Base-by-base conservation (phyloP, 2,113 vertebrate genomes). In the Nerophis lumbriciformis region DNA sequence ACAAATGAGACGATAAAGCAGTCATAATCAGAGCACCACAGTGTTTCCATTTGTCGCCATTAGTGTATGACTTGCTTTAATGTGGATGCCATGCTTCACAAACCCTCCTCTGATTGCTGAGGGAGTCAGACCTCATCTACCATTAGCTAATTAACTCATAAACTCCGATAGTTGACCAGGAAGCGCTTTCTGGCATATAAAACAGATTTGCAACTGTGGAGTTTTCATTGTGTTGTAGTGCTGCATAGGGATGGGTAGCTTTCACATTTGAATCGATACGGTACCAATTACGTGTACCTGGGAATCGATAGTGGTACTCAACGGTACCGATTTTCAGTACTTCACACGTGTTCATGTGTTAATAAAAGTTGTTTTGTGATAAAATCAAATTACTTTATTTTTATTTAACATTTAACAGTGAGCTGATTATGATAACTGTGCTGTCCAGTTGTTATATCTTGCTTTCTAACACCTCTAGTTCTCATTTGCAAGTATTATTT, bases 71-170 rank as follows among this genome's bases (percentile, higher is more conserved):
- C 69, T 70, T 61, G 74, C 75, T 77, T 11, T 73, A 68, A 69
- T 80, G 71, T 73, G 66, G 71, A 78, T 72, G 62, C 66, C 78
- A 78, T 73, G 82, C 81, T 77, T 79, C 78, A 77, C 72, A 56
- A 74, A 73, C 61, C 56, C 56, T 3, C n/a, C 56, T 19, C 59
- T 71, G 78, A 89, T 85, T 87, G 81, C 81, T 73, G 73, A 61
- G 59, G 47, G 65, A 73, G 51, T 42, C 70, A 68, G 65, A 62
- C 61, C 69, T 59, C 69, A 75, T 74, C 69, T 65, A 57, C 84
- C 84, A 89, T 90, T 87, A 85, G 81, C 82, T 88, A 89, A 88
- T 87, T 85, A 81, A 75, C 81, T 83, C 82, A 79, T 85, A 85
- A 85, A 85, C 62, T 77, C 60, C 61, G 73, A 69, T 73, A 71